Percentiles rank a stretch among this genome's conserved stretches.
These are phyloP conservation scores for Delphinapterus leucas DNA, from an alignment of 2,113 vertebrate genomes.

Conservation along the genomic window DNA sequence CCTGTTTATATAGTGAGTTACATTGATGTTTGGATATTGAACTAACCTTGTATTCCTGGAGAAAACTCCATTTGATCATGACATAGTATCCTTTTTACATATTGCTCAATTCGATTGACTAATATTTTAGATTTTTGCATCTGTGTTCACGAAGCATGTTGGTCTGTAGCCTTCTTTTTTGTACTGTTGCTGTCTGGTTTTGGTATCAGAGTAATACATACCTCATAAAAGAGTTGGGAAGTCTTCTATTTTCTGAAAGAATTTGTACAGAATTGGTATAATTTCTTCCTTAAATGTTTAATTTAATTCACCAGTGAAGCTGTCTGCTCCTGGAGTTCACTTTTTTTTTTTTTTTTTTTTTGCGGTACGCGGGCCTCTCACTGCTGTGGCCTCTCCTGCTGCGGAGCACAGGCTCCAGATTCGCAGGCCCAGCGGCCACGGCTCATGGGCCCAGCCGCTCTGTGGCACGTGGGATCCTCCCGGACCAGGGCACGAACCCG, in stretches of 20 bases:
- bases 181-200: not conserved
- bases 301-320: not conserved
- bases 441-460: too few relatives aligned
- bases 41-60: not conserved
- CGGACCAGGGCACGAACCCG: too few relatives aligned
- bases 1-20: not conserved
- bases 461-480: too few relatives aligned
- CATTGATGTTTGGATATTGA: not conserved
- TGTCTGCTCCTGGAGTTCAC: not conserved
- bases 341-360: not conserved
- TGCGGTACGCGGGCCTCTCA: too few relatives aligned
- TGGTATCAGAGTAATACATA: not conserved
- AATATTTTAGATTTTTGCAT: not conserved
- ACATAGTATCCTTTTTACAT: not conserved
- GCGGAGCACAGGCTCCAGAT: too few relatives aligned
- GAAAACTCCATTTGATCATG: not conserved
- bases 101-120: not conserved
- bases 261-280: not conserved
- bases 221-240: not conserved
- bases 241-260: not conserved
- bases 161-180: not conserved
- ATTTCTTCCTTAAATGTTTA: not conserved
- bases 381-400: too few relatives aligned
- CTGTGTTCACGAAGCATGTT: not conserved
- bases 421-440: too few relatives aligned